A percentile compares a stretch with the other conserved stretches of the same genome.
Evolutionary conservation across 1,140 invertebrate species (phyloP).

Genomic region (Lasaia peninsularis): DNA sequence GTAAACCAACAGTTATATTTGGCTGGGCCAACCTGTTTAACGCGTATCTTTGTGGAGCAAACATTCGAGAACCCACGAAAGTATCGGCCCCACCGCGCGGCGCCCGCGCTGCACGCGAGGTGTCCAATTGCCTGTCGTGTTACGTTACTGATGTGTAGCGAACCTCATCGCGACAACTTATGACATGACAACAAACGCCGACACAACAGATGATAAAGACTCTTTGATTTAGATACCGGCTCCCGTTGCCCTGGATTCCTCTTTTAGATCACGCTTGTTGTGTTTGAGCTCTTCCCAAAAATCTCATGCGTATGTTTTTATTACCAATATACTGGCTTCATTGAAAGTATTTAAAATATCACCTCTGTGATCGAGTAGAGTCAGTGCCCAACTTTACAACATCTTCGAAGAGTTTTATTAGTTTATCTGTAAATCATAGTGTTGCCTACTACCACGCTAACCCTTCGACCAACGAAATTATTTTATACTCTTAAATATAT

Average conservation of each 20-base stretch:
- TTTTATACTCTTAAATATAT: too few relatives aligned
- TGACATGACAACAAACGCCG: slow-evolving; percentile 61
- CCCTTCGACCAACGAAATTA: too few relatives aligned
- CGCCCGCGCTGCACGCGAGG: slow-evolving; percentile 40
- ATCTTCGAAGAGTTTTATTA: too few relatives aligned
- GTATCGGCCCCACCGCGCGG: slow-evolving; percentile 25
- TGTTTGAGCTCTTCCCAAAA: too few relatives aligned
- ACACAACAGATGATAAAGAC: slow-evolving; percentile 39
- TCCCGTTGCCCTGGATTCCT: slow-evolving; percentile 19
- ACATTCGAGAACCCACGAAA: not conserved
- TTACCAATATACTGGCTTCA: too few relatives aligned
- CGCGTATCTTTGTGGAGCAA: slow-evolving; percentile 6
- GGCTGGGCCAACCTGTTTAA: slow-evolving; percentile 1
- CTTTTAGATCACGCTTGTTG: not conserved
- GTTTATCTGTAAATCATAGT: too few relatives aligned
- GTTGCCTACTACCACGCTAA: too few relatives aligned
- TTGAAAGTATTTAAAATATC: too few relatives aligned
- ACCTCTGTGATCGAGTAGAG: too few relatives aligned
- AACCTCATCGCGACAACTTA: slow-evolving; percentile 54
- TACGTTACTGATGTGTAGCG: slow-evolving; percentile 48
- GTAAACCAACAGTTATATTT: not conserved
- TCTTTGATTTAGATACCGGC: slow-evolving; percentile 50
- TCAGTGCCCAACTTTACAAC: too few relatives aligned
- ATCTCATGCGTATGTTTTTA: too few relatives aligned
- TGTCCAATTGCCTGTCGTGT: slow-evolving; percentile 61